Evolutionary conservation across 2,113 vertebrate species (phyloP), one percentile per base, ranked within the genome.

Genomic region (Aleadryas rufinucha): DNA sequence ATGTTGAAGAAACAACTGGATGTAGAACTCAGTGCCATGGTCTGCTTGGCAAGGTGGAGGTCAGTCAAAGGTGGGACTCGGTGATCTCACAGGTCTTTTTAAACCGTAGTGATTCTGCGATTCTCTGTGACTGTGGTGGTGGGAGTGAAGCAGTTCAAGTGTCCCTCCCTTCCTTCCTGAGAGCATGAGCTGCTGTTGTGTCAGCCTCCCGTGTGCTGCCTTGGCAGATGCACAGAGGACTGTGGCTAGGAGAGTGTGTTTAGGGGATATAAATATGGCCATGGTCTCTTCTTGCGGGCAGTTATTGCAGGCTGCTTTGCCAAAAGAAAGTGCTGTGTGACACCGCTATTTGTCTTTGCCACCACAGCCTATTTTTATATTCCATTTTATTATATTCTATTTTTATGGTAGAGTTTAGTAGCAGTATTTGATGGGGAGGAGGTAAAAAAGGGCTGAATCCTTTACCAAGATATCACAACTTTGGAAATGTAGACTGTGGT

Each of bases 191-290:
- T 65, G 63, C 3, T 64, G 27, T 6, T 47, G 26, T 59, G 23
- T 8, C 45, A 69, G 20, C n/a, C 1, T 2, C 20, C 13, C 5
- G 0, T 44, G 24, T 1, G 1, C 50, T 84, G 44, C 17, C n/a
- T n/a, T 64, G 71, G 27, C 33, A 52, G 30, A 33, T 13, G 21
- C 24, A 47, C 24, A 28, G 30, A 60, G 44, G 15, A 23, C 31
- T 74, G 50, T 20, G 78, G 24, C 28, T 39, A 6, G 27, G 30
- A 60, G 14, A 12, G 1, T 0, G 0, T 53, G 15, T 68, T 54
- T 31, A 19, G 11, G 13, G 45, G 4, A 9, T 26, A 17, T 10
- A 16, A 2, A 28, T 39, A 47, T 9, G 17, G 28, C 69, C 1
- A 0, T 41, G 49, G 11, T 14, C 63, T 64, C 45, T 45, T 50